Conservation (phyloP, 2,888 invertebrate species). For the Caenorhabditis imperialis region DNA sequence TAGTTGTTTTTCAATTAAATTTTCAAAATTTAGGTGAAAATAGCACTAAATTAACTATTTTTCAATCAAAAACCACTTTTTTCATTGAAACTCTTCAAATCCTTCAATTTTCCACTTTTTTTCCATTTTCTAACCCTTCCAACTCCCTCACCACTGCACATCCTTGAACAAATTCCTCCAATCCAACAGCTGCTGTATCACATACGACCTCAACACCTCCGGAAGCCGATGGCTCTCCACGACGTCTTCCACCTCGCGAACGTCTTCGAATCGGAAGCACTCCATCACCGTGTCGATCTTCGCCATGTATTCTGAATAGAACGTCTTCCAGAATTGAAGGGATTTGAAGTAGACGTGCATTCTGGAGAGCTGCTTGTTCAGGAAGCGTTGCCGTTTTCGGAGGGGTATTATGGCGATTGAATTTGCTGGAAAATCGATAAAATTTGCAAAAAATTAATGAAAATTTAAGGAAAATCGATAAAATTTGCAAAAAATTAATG, state of each 20-base stretch:
- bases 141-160: constrained; percentile 25
- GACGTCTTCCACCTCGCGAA: constrained; percentile 17
- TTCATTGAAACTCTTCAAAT: not conserved
- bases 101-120: no score
- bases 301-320: constrained; percentile 21
- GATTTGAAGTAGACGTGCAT: constrained; percentile 42
- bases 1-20: no score
- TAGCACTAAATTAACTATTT: not conserved
- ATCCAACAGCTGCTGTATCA: constrained; percentile 33
- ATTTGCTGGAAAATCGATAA: not conserved
- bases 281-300: constrained; percentile 31
- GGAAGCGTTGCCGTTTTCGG: constrained; percentile 10
- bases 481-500: not conserved
- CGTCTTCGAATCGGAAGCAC: constrained; percentile 39
- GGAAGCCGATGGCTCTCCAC: constrained; percentile 15
- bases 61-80: not conserved
- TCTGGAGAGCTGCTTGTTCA: no score
- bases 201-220: constrained; percentile 21
- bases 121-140: no score
- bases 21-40: no score
- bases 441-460: not conserved
- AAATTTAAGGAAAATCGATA: not conserved
- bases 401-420: constrained; percentile 3
- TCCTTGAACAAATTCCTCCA: constrained; percentile 39
- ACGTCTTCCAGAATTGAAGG: constrained; percentile 37